Conservation (phyloP, 1,140 invertebrate genomes). For the Pissodes strobi region DNA sequence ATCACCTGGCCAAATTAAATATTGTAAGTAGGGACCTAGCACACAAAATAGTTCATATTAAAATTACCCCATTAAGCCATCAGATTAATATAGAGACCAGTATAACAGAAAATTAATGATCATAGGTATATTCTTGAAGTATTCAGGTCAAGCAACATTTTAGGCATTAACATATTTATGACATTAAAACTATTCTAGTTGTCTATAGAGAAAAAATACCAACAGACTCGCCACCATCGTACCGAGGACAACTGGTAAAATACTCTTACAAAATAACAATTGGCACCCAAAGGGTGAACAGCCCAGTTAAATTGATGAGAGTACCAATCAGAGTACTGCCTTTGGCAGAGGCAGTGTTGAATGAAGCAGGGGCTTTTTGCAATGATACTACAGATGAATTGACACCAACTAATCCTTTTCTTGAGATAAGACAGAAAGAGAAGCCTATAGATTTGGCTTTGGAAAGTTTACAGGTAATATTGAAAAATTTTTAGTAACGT, state of each 20-base stretch:
- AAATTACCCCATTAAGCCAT: too few relatives aligned
- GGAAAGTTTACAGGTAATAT: slow-evolving; percentile 77
- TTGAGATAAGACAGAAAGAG: slow-evolving; percentile 80
- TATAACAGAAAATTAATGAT: too few relatives aligned
- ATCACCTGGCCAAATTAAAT: slow-evolving; percentile 84
- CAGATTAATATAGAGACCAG: too few relatives aligned
- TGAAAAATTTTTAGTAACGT: neutral
- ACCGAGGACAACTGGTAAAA: slow-evolving; percentile 88
- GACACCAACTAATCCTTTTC: slow-evolving; percentile 88
- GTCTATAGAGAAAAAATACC: slow-evolving; percentile 89
- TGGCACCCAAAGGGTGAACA: slow-evolving; percentile 84
- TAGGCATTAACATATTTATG: slow-evolving; percentile 20
- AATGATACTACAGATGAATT: slow-evolving; percentile 87
- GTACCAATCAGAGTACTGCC: slow-evolving; percentile 90
- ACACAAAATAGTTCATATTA: too few relatives aligned
- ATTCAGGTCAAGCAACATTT: too few relatives aligned
- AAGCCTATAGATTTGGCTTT: slow-evolving; percentile 83
- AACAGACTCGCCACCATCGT: slow-evolving; percentile 90
- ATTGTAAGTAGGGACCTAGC: too few relatives aligned
- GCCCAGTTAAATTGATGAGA: slow-evolving; percentile 81
- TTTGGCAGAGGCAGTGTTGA: slow-evolving; percentile 74
- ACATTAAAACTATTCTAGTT: slow-evolving; percentile 64
- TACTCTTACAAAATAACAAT: slow-evolving; percentile 97
- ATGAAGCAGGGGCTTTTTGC: slow-evolving; percentile 69
- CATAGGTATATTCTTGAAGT: too few relatives aligned